A percentile compares a stretch with the other conserved stretches of the same genome.
These are phyloP conservation scores for Bothrops jararaca DNA, from an alignment of 2,113 vertebrate genomes.

Conservation along the genomic window DNA sequence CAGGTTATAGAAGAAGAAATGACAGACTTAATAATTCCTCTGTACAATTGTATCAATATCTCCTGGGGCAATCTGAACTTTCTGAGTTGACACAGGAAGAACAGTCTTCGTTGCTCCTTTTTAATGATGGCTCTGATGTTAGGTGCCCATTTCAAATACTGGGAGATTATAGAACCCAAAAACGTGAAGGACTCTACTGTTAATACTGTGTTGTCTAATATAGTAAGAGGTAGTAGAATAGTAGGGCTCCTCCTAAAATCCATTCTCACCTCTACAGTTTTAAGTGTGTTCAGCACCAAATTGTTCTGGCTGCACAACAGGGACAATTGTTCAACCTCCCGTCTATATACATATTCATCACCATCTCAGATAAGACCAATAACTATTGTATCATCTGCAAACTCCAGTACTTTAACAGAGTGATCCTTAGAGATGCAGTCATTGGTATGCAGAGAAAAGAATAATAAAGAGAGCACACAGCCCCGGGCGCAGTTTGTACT, in stretches of 20 bases:
- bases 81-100: background rate
- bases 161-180: background rate
- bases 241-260: background rate
- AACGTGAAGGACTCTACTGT: background rate
- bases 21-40: background rate
- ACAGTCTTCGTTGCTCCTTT: background rate
- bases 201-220: background rate
- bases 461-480: too few species aligned
- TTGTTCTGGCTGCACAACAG: too few species aligned
- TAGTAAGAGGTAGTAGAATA: background rate
- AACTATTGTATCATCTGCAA: too few species aligned
- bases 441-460: too few species aligned
- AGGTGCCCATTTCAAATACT: background rate
- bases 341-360: too few species aligned
- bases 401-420: too few species aligned
- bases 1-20: background rate
- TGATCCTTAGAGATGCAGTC: too few species aligned
- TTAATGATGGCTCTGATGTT: background rate
- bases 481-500: too few species aligned
- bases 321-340: too few species aligned
- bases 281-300: background rate
- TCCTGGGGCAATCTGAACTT: background rate
- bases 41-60: background rate
- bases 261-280: background rate
- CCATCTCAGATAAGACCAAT: too few species aligned